phyloP scores from a whole-genome alignment of 2,113 vertebrate genomes.

The Entelurus aequoreus region DNA sequence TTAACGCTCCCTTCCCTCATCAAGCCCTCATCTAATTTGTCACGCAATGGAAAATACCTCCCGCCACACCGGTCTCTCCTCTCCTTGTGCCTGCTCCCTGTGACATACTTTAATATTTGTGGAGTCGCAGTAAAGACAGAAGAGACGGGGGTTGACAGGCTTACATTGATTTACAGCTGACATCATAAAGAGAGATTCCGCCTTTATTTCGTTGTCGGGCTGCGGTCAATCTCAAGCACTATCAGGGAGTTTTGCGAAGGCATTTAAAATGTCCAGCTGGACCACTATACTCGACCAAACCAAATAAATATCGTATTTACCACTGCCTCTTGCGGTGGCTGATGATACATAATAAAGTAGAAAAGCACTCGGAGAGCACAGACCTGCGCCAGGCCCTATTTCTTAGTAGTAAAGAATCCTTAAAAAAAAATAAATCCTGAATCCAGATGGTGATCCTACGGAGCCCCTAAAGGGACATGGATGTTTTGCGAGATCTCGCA shows the following conservation, averaged over 20 bases:
- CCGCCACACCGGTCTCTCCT: slow-evolving; percentile 2
- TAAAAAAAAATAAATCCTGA: too few species aligned
- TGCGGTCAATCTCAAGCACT: slow-evolving; percentile 49
- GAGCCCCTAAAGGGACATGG: too few species aligned
- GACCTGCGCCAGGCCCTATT: too few species aligned
- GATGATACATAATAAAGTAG: too few species aligned
- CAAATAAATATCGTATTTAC: background rate
- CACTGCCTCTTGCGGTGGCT: background rate
- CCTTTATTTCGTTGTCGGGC: slow-evolving; percentile 63
- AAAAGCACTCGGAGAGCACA: too few species aligned
- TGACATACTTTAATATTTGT: slow-evolving; percentile 64
- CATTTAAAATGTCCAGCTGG: slow-evolving; percentile 8
- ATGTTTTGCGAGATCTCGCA: too few species aligned
- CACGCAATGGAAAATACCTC: slow-evolving; percentile 18
- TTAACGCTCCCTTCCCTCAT: slow-evolving; percentile 8
- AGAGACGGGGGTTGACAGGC: slow-evolving; percentile 58
- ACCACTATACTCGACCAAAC: background rate
- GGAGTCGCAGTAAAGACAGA: slow-evolving; percentile 61
- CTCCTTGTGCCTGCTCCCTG: slow-evolving; percentile 26
- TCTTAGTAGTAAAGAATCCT: too few species aligned
- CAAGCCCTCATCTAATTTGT: slow-evolving; percentile 8
- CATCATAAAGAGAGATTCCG: slow-evolving; percentile 55
- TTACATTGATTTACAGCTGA: slow-evolving; percentile 60
- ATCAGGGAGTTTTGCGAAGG: slow-evolving; percentile 43
- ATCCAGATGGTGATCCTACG: too few species aligned